A percentile compares a stretch with the other conserved stretches of the same genome.
phyloP scores from a whole-genome alignment of 1,140 invertebrate genomes.

The Bombus picipes region DNA sequence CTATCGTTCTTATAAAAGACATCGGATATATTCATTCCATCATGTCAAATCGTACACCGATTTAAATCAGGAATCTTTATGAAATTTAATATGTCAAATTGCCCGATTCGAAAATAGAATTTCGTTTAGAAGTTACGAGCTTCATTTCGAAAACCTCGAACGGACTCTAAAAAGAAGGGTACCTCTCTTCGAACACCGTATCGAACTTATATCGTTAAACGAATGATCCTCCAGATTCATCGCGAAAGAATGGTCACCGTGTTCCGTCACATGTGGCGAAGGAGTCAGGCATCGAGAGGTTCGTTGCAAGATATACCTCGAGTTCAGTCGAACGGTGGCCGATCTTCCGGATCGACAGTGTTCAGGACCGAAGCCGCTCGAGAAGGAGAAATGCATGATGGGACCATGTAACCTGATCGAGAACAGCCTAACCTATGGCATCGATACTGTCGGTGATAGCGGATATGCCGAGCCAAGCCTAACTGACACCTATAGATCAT shows the following conservation, averaged over 20 bases:
- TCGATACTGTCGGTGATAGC: constrained; percentile 81
- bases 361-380: constrained; percentile 90
- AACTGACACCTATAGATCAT: constrained; percentile 85
- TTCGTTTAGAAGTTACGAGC: neutral
- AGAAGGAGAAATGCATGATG: constrained; percentile 90
- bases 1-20: neutral
- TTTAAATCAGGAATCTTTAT: neutral
- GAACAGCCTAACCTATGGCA: constrained; percentile 78
- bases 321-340: constrained; percentile 93
- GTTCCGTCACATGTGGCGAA: constrained; percentile 94
- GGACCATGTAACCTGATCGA: constrained; percentile 85
- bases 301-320: constrained; percentile 96
- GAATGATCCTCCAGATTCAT: constrained; percentile 85
- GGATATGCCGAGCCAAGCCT: constrained; percentile 84
- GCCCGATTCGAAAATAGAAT: neutral
- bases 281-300: constrained; percentile 91
- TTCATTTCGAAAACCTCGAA: neutral
- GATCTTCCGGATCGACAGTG: constrained; percentile 94
- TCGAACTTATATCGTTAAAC: constrained; percentile 6
- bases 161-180: neutral
- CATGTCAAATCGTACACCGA: neutral
- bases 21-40: neutral
- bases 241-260: constrained; percentile 92
- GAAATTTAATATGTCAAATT: neutral
- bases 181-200: neutral